phyloP scores from a whole-genome alignment of 2,113 vertebrate species.

The Pantherophis guttatus region DNA sequence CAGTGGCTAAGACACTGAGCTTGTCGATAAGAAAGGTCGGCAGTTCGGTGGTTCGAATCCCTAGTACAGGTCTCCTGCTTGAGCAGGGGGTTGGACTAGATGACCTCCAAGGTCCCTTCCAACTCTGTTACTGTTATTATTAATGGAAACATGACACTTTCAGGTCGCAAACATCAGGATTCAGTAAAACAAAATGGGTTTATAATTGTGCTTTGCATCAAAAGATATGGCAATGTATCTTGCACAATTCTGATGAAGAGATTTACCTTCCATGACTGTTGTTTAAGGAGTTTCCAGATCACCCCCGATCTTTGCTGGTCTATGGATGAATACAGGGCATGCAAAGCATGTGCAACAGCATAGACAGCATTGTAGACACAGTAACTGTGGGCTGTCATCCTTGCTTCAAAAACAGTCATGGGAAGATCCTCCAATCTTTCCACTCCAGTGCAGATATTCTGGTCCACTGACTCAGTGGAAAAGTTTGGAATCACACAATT shows the following conservation, averaged over 20 bases:
- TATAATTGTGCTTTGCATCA: neutral
- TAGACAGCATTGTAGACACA: slow-evolving; percentile 2
- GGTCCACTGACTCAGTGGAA: fast-evolving
- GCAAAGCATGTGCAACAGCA: neutral
- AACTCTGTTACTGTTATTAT: no score
- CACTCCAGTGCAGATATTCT: neutral
- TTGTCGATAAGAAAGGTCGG: no score
- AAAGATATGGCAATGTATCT: neutral
- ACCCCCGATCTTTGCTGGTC: neutral
- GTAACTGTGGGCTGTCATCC: neutral
- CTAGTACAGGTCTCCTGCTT: no score
- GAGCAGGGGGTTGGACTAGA: no score
- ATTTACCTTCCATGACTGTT: neutral
- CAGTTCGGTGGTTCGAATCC: no score
- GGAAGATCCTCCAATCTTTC: neutral
- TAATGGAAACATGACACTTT: neutral
- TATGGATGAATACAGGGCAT: neutral
- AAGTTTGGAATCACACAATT: neutral
- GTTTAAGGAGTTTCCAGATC: neutral
- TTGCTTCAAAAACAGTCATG: neutral
- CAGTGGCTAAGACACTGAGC: no score
- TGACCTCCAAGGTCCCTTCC: no score
- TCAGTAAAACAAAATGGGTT: neutral
- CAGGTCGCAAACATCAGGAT: neutral
- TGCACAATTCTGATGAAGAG: neutral